Evolutionary conservation across 1,140 invertebrate species (phyloP), one percentile per base, ranked within the genome.

Genomic region (Trichomalopsis sarcophagae): DNA sequence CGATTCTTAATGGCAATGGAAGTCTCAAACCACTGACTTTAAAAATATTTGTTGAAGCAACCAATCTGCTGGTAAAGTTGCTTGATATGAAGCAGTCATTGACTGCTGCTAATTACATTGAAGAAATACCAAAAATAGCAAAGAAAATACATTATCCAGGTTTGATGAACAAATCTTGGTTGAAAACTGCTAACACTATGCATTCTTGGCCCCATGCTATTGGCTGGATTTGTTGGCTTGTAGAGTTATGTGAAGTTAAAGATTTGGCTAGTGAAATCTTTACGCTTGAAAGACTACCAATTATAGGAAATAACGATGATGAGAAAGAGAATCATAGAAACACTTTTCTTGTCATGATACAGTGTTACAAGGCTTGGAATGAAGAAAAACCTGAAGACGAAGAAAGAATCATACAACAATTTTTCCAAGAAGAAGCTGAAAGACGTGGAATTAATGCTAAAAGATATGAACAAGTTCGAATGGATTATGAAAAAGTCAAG

Each of bases 141-240:
- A 94, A 94, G 81, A 93, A 93, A 50, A 87, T 95, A 75, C 90
- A 94, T 84, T 95, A 95, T 91, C 94, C 94, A 14, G 94, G 94
- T 66, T 85, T 91, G 3, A 91, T 95, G 55, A 93, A 92, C 82
- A 94, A 95, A 89, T 94, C 95, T 0, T 95, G 94, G 94, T 89
- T 95, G 81, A 94, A 93, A 87, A 94, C 94, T 1, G 94, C 94
- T 55, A 95, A 95, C 89, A 93, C 94, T 1, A 91, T 93, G 86
- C 94, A 95, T 89, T 93, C 94, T 5, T 95, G 93, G 89, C 94
- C 94, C 10, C 92, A 94, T 73, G 94, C 94, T 73, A 88, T 95
- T 0, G 94, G 93, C 0, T 94, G 95, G 91, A 89, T 95, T 13
- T 91, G 91, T 5, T 95, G 94, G 91, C 88, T 95, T 6, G 89